Base-by-base conservation (phyloP, 2,797 vertebrate species). In the Tangara arthus region DNA sequence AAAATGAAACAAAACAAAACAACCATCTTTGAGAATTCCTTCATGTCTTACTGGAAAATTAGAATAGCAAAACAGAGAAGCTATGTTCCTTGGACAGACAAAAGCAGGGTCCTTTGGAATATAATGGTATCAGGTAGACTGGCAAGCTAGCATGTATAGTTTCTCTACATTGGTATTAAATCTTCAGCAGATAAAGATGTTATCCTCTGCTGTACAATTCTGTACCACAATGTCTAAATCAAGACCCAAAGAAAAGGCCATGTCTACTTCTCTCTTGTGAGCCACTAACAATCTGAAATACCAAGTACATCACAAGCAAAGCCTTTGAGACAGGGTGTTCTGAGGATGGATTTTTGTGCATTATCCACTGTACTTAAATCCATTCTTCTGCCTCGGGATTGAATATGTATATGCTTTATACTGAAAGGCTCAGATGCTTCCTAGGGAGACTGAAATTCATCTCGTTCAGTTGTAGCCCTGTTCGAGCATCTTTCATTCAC, bases 351-450 rank as follows among this genome's bases (percentile, higher is more conserved):
- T 97, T 93, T 96, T 41, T 90, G 59, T 85, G 73, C 42, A 39
- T 97, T 97, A 95, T 93, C 86, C 41, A 47, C 50, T 87, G 65
- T 76, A 83, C 80, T 56, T 92, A 91, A 97, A 95, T 92, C 96
- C 59, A 30, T 95, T 87, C 91, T 93, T 94, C 73, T 91, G 53
- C 70, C 81, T 89, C 89, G 70, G 61, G 88, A 91, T 47, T 93
- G 78, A 96, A 84, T 93, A 91, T 91, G 65, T 86, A 88, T 97
- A 86, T 95, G 72, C 87, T 79, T 97, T 94, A 89, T 22, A 82
- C 70, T 53, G 61, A 92, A 91, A 81, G 92, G 92, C 78, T 95
- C 93, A 95, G 26, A 87, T 27, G 84, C 66, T 94, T 97, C 73
- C 64, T 92, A 41, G 53, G 82, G 81, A 95, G 66, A 49, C 61